Base-by-base conservation (phyloP, 2,888 invertebrate genomes). In the Agriopis leucophaearia region DNA sequence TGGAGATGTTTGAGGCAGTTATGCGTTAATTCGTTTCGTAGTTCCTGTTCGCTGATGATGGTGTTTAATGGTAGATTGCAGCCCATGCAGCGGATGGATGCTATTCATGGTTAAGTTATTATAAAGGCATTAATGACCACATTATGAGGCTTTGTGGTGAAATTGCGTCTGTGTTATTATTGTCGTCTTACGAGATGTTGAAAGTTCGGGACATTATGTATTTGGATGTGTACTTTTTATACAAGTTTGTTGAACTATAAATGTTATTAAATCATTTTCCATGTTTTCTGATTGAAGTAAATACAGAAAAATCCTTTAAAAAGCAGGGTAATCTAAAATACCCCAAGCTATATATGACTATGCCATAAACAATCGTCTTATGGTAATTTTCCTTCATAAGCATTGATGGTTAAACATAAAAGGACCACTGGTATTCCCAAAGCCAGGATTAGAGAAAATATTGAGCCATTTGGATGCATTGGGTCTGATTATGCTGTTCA, bases 1-100 rank as follows among this genome's bases (percentile, higher is more conserved):
- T 75, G 74, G 62, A 75, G 62, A 76, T 60, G 63, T 64, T 73
- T 71, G 59, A 38, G 65, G 61, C 60, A 64, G 66, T 69, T 71
- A 71, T 66, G 66, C 66, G 73, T 78, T 82, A 78, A 78, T 70
- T 71, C 51, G 69, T 61, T 52, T 69, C 50, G 55, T 63, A 65
- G 69, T 74, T 74, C 72, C 74, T 72, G 72, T 60, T 67, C 51
- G 9, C 56, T 70, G 69, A 72, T 72, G 69, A 68, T 65, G 48
- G 67, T 72, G 60, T 59, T 68, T 68, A 67, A 56, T 69, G 64
- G 64, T 13, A 48, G 62, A 68, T 59, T 64, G 56, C 64, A 51
- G 55, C 40, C 47, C 61, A 13, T 56, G 47, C 40, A n/a, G 40
- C 56, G 48, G 50, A 48, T 51, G 59, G 18, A 64, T 40, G 64